Percentiles rank a stretch among this genome's conserved stretches.
phyloP scores from a whole-genome alignment of 2,113 vertebrate genomes.

The Mustela lutreola region DNA sequence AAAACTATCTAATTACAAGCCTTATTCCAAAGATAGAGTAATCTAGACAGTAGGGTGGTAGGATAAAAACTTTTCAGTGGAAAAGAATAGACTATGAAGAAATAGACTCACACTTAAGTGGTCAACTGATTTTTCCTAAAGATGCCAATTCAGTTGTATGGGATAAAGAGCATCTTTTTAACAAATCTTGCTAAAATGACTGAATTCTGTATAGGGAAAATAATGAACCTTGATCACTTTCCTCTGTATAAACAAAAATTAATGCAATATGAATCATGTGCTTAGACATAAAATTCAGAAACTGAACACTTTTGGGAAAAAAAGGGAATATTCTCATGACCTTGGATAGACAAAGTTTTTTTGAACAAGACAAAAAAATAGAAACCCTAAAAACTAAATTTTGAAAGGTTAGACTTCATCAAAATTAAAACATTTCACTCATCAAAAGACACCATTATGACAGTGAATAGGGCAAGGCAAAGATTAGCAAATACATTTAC shows the following conservation, averaged over 20 bases:
- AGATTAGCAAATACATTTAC: not conserved
- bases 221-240: not conserved
- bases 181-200: conserved; percentile 13
- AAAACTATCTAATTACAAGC: not conserved
- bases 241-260: not conserved
- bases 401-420: not conserved
- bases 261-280: not conserved
- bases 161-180: not conserved
- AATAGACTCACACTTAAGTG: not conserved
- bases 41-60: not conserved
- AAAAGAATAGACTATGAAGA: not conserved
- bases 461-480: not conserved
- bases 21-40: not conserved
- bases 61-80: not conserved
- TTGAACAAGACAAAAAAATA: not conserved
- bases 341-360: not conserved
- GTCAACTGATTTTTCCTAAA: not conserved
- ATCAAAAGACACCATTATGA: not conserved
- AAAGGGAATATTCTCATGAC: not conserved
- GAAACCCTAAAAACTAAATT: not conserved
- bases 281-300: not conserved
- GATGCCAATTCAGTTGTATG: not conserved
- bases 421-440: conserved; percentile 14
- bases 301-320: not conserved
- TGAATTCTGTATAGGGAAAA: not conserved